Conservation (phyloP, 2,797 vertebrate genomes). For the Glyptemys insculpta region DNA sequence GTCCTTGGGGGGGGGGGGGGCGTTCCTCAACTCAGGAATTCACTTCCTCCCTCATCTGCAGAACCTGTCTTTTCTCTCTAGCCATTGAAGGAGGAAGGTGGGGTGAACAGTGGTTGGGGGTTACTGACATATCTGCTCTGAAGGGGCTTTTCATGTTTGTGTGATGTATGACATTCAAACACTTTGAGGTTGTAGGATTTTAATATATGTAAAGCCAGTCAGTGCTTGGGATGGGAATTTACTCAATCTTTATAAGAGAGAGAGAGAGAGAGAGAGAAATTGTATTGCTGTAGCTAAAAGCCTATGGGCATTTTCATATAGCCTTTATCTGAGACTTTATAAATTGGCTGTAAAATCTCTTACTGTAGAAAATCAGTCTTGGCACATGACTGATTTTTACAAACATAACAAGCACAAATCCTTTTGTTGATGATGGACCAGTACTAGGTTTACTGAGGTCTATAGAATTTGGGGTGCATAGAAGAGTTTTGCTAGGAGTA, state of each 20-base stretch:
- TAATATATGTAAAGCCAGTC: neutral
- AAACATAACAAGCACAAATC: neutral
- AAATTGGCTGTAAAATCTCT: neutral
- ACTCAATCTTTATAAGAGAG: neutral
- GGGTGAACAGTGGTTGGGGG: neutral
- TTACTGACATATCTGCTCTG: neutral
- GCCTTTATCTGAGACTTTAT: neutral
- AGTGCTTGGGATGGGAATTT: neutral
- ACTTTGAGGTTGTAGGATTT: neutral
- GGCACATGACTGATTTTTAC: neutral
- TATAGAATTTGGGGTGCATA: neutral
- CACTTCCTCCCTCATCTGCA: neutral
- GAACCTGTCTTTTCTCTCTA: conserved; percentile 22
- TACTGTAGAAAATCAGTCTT: neutral
- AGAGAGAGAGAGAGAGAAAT: neutral
- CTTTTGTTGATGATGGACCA: neutral
- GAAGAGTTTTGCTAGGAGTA: neutral
- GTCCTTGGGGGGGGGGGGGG: neutral
- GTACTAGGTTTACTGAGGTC: neutral
- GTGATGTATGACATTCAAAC: neutral
- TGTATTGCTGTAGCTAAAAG: neutral
- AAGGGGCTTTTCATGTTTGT: neutral
- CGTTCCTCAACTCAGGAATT: neutral
- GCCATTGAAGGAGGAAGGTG: neutral
- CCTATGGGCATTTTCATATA: neutral